Conservation (phyloP, 1,140 invertebrate genomes). For the Heliconius melpomene region DNA sequence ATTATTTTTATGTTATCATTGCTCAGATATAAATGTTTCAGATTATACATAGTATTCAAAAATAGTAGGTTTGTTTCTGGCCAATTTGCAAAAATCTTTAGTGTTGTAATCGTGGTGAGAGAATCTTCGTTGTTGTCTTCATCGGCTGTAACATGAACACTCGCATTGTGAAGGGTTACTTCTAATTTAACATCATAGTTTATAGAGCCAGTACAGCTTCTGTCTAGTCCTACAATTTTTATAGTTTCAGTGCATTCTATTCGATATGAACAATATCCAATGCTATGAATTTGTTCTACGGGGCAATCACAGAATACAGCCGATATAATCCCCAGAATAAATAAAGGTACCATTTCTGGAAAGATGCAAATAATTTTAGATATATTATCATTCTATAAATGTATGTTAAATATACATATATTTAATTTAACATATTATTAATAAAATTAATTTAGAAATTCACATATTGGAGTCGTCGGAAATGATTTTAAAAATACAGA, state of each 20-base stretch:
- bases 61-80: constrained; percentile 55
- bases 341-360: not conserved
- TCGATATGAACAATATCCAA: constrained; percentile 52
- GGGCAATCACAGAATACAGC: constrained; percentile 53
- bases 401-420: too few relatives aligned
- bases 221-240: constrained; percentile 43
- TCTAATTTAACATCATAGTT: constrained; percentile 59
- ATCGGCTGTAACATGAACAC: constrained; percentile 48
- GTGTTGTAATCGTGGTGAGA: constrained; percentile 49
- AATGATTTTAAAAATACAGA: too few relatives aligned
- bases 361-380: not conserved
- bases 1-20: constrained; percentile 26
- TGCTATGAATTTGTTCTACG: constrained; percentile 39
- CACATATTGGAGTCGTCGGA: too few relatives aligned
- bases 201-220: constrained; percentile 53
- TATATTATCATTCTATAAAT: not conserved
- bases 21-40: constrained; percentile 49
- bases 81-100: constrained; percentile 54
- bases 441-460: too few relatives aligned
- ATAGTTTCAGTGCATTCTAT: constrained; percentile 55
- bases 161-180: constrained; percentile 52
- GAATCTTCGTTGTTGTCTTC: constrained; percentile 32
- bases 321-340: constrained; percentile 3
- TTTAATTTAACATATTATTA: too few relatives aligned
- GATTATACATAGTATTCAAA: constrained; percentile 52